A percentile compares a stretch with the other conserved stretches of the same genome.
Conservation (phyloP, 2,888 invertebrate species). For the Hydropsyche betteni region DNA sequence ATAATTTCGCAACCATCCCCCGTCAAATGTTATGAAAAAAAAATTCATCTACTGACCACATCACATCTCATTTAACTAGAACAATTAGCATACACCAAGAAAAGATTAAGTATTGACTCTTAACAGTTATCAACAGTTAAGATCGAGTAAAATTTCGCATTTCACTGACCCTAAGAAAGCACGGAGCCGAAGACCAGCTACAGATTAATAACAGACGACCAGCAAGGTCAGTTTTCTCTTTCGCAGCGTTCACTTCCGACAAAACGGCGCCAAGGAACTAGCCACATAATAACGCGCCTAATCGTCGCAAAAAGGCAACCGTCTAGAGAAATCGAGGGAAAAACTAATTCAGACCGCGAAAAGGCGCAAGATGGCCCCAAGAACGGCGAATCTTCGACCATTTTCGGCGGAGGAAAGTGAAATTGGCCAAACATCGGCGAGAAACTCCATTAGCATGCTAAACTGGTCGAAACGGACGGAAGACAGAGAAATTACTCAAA, state of each 20-base stretch:
- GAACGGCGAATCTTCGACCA: background rate
- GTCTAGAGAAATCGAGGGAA: too few relatives aligned
- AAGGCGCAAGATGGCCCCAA: background rate
- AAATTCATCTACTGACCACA: too few relatives aligned
- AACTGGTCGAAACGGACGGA: slow-evolving; percentile 34
- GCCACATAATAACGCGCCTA: too few relatives aligned
- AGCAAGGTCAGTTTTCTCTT: slow-evolving; percentile 42
- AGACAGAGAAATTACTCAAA: background rate
- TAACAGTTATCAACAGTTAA: too few relatives aligned
- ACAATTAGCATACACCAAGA: too few relatives aligned
- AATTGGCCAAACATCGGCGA: slow-evolving; percentile 27
- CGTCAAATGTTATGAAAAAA: too few relatives aligned
- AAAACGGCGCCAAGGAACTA: too few relatives aligned
- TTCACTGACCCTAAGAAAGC: background rate
- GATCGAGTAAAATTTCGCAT: background rate
- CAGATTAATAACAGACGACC: slow-evolving; percentile 22
- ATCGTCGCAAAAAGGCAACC: too few relatives aligned
- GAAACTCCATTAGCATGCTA: slow-evolving; percentile 35
- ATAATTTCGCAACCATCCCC: too few relatives aligned
- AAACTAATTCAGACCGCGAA: too few relatives aligned
- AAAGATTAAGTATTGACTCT: too few relatives aligned
- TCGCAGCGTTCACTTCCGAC: slow-evolving; percentile 36
- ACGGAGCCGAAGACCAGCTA: background rate
- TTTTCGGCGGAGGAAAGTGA: slow-evolving; percentile 27
- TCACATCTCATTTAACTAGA: too few relatives aligned